phyloP scores from a whole-genome alignment of 2,797 vertebrate genomes.

The Lithobates sylvaticus region DNA sequence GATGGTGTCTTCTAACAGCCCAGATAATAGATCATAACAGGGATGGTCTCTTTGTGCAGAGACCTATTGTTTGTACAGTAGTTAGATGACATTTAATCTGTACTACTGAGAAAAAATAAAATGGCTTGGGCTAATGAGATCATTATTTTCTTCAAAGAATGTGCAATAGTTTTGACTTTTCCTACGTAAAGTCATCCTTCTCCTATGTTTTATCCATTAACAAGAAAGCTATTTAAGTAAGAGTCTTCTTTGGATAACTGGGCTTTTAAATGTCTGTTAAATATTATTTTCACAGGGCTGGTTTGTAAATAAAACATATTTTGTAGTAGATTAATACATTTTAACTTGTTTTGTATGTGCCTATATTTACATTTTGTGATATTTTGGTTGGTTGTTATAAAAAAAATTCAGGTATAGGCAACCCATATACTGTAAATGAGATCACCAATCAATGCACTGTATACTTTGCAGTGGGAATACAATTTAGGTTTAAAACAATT shows the following conservation, averaged over 20 bases:
- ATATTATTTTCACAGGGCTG: not conserved
- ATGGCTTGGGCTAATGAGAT: constrained; percentile 74
- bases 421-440: too few species aligned
- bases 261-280: not conserved
- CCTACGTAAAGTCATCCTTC: constrained; percentile 70
- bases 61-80: constrained; percentile 74
- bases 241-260: not conserved
- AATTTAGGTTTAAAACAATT: too few species aligned
- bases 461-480: too few species aligned
- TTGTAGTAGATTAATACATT: too few species aligned
- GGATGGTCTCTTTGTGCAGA: constrained; percentile 69
- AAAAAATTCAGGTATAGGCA: too few species aligned
- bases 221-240: constrained; percentile 47
- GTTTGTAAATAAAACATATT: not conserved
- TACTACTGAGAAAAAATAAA: constrained; percentile 72
- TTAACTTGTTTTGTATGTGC: not conserved
- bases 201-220: constrained; percentile 75
- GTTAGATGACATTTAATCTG: constrained; percentile 77
- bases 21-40: constrained; percentile 72
- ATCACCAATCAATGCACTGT: too few species aligned
- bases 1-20: constrained; percentile 68
- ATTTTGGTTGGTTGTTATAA: not conserved
- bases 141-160: constrained; percentile 73
- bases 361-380: not conserved
- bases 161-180: constrained; percentile 51